Conservation (phyloP, 2,797 vertebrate species). For the Lophura swinhoii region DNA sequence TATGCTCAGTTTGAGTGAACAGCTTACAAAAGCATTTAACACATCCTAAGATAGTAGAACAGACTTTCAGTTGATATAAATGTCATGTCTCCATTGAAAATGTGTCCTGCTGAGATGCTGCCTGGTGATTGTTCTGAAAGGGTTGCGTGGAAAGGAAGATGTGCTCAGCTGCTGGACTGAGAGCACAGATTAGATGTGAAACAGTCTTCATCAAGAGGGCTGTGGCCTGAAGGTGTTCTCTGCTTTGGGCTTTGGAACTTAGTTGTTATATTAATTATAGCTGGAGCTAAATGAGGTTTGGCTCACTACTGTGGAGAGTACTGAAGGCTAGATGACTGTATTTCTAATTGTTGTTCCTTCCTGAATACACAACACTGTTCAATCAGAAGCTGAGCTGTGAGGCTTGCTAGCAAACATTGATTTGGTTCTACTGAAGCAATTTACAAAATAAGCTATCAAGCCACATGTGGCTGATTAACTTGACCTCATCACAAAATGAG, state of each 20-base stretch:
- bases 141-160: not conserved
- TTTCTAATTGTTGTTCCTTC: constrained; percentile 54
- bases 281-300: constrained; percentile 36
- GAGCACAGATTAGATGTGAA: not conserved
- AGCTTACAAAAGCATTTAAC: not conserved
- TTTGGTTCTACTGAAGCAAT: constrained; percentile 61
- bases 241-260: constrained; percentile 36
- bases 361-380: constrained; percentile 16
- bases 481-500: constrained; percentile 65
- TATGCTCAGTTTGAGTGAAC: not conserved
- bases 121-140: not conserved
- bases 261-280: constrained; percentile 43
- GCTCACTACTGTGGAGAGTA: not conserved
- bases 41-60: not conserved
- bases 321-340: constrained; percentile 25
- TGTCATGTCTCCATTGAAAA: not conserved
- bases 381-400: constrained; percentile 58
- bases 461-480: constrained; percentile 69
- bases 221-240: constrained; percentile 39
- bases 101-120: constrained; percentile 4
- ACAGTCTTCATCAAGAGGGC: not conserved
- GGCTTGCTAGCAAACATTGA: constrained; percentile 59
- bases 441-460: constrained; percentile 67
- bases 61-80: constrained; percentile 1
- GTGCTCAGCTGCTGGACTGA: not conserved